Percentiles rank a stretch among this genome's conserved stretches.
These are phyloP conservation scores for Rutilus rutilus DNA, from an alignment of 2,113 vertebrate genomes.

Conservation along the genomic window DNA sequence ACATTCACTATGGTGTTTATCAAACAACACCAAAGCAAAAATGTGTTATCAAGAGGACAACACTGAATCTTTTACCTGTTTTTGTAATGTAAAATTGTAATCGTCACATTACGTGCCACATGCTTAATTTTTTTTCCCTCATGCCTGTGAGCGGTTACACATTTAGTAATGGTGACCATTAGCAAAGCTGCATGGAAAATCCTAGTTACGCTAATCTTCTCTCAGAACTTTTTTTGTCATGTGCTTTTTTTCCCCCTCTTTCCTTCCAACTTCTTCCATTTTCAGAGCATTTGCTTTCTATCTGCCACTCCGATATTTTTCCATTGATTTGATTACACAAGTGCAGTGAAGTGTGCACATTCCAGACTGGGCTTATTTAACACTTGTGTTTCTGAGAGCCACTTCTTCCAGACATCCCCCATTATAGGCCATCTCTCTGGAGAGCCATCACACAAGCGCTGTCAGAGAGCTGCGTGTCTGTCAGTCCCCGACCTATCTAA, in stretches of 20 bases:
- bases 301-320: conserved; percentile 38
- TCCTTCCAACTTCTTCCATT: conserved; percentile 12
- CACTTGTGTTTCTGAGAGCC: conserved; percentile 32
- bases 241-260: neutral
- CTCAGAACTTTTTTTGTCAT: neutral
- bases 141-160: neutral
- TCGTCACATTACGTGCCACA: too few species aligned
- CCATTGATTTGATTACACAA: conserved; percentile 67
- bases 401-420: conserved; percentile 1
- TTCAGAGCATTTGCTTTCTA: conserved; percentile 41
- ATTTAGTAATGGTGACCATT: neutral
- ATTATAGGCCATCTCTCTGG: neutral
- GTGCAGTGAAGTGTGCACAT: conserved; percentile 71
- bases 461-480: conserved; percentile 25
- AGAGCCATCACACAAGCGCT: neutral
- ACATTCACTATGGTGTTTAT: too few species aligned
- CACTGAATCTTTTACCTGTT: too few species aligned
- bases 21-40: too few species aligned
- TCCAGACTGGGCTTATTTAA: conserved; percentile 59
- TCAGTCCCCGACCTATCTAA: conserved; percentile 1
- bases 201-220: neutral
- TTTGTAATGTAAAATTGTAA: too few species aligned
- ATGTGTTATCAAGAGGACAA: too few species aligned
- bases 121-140: too few species aligned
- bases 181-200: conserved; percentile 7